Evolutionary conservation across 2,797 vertebrate genomes (phyloP).

Genomic region (Liasis olivaceus): DNA sequence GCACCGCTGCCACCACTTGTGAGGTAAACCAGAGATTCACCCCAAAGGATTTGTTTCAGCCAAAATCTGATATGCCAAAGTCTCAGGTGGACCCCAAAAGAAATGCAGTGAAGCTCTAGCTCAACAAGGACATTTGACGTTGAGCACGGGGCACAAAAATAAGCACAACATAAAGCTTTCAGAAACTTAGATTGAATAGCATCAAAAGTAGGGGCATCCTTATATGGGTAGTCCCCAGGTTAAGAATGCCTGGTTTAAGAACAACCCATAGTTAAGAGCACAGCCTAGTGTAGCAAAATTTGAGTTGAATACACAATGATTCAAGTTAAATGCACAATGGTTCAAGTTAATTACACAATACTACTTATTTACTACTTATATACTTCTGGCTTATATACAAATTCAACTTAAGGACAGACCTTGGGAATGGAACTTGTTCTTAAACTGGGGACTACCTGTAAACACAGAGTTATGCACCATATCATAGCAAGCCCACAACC

Average conservation of each 20-base stretch:
- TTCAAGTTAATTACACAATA: no score
- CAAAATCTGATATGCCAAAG: not conserved
- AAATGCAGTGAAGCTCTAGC: not conserved
- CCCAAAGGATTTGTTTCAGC: not conserved
- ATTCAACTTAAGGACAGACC: no score
- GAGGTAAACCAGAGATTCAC: not conserved
- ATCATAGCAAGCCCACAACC: not conserved
- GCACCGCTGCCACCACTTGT: not conserved
- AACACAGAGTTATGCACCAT: not conserved
- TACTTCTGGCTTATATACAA: no score
- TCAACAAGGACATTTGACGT: not conserved
- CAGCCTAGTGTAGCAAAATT: no score
- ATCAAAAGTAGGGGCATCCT: not conserved
- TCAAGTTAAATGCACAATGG: no score
- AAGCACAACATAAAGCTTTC: not conserved
- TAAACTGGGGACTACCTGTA: no score
- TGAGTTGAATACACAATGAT: no score
- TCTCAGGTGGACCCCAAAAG: not conserved
- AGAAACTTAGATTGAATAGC: not conserved
- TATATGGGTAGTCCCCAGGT: not conserved
- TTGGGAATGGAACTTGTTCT: no score
- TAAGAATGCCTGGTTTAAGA: no score
- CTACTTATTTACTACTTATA: no score
- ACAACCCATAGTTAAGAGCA: no score
- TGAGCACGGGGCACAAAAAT: not conserved